These are phyloP conservation scores for Drosophila asahinai DNA, from an alignment of 1,140 invertebrate genomes.

Conservation along the genomic window DNA sequence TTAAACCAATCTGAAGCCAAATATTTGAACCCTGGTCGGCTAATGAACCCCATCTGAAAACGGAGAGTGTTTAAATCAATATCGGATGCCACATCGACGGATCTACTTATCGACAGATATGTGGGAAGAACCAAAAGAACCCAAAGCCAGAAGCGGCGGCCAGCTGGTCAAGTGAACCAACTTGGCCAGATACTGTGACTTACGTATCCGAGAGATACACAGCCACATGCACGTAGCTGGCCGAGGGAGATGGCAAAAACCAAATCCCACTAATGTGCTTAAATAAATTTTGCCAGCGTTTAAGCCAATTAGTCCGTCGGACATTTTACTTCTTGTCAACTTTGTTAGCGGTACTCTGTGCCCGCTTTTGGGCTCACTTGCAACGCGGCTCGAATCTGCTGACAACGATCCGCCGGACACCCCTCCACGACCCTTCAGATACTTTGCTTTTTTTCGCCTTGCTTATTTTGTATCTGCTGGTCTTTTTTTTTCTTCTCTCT, in stretches of 20 bases:
- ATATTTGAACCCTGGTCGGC: constrained; percentile 1
- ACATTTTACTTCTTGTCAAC: constrained; percentile 85
- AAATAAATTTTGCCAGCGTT: constrained; percentile 85
- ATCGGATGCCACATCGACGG: constrained; percentile 41
- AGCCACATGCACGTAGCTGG: constrained; percentile 27
- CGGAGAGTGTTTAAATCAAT: constrained; percentile 67
- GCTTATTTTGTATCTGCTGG: constrained; percentile 9
- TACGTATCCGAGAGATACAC: constrained; percentile 16
- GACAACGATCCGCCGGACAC: constrained; percentile 48
- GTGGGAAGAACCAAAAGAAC: constrained; percentile 46
- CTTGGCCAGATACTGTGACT: constrained; percentile 17
- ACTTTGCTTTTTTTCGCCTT: constrained; percentile 30
- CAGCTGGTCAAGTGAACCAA: constrained; percentile 61
- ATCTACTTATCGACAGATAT: constrained; percentile 27
- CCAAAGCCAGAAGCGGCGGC: constrained; percentile 33
- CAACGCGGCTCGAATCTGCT: constrained; percentile 56
- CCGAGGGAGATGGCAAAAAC: constrained; percentile 54
- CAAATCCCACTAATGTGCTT: constrained; percentile 85
- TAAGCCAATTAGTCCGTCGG: constrained; percentile 85
- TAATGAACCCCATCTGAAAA: constrained; percentile 14
- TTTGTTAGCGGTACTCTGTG: constrained; percentile 72
- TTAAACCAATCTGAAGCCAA: not conserved
- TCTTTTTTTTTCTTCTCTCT: constrained; percentile 13
- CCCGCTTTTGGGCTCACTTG: constrained; percentile 78
- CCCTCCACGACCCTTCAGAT: constrained; percentile 21